These are phyloP conservation scores for Acromyrmex heyeri DNA, from an alignment of 1,140 invertebrate genomes.

Conservation along the genomic window DNA sequence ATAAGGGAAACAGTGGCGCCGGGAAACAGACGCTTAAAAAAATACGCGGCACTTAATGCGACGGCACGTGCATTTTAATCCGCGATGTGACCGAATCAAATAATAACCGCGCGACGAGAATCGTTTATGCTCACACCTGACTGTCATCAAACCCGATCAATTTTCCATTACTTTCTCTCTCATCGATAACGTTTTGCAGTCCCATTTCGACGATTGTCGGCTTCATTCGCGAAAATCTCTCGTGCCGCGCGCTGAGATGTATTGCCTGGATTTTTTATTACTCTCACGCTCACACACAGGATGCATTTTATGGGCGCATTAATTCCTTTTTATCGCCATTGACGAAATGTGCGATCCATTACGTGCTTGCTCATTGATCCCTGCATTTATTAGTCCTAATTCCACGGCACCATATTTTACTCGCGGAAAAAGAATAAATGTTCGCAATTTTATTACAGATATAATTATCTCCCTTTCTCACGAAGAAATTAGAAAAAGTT, in stretches of 20 bases:
- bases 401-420: neutral
- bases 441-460: neutral
- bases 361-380: neutral
- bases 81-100: constrained; percentile 22
- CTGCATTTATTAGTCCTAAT: neutral
- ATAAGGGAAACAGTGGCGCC: neutral
- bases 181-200: constrained; percentile 37
- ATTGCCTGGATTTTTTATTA: constrained; percentile 36
- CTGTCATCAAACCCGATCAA: constrained; percentile 54
- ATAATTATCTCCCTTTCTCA: constrained; percentile 10
- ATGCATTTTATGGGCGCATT: constrained; percentile 17
- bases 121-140: constrained; percentile 50
- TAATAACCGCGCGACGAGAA: constrained; percentile 10
- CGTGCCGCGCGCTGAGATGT: neutral
- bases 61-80: constrained; percentile 31
- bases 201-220: constrained; percentile 40
- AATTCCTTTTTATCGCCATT: constrained; percentile 31
- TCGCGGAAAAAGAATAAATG: neutral
- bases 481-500: neutral
- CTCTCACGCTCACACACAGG: neutral
- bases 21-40: neutral
- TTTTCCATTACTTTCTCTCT: constrained; percentile 63
- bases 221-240: constrained; percentile 37
- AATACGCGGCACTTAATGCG: constrained; percentile 20
- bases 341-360: neutral